Evolutionary conservation across 2,888 invertebrate genomes (phyloP), one percentile per base, ranked within the genome.

Genomic region (Dolichopus griseipennis): DNA sequence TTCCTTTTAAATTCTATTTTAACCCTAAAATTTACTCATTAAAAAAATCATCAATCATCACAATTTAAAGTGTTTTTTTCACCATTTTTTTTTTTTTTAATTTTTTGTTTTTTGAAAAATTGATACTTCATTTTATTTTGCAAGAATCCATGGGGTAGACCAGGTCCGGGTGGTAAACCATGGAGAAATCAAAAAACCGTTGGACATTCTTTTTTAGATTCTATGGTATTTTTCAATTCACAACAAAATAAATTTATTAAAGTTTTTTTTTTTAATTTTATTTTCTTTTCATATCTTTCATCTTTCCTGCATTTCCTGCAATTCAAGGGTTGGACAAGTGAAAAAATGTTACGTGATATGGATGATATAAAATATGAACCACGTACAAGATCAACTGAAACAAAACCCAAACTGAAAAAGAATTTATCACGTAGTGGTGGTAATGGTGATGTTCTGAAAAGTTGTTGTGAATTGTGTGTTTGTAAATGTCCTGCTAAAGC

Each of bases 141-240:
- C 66, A 76, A 77, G 68, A 77, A 78, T 68, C 78, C 77, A 7
- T 80, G 81, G 79, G 79, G 78, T 18, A 80, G 78, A 69, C 73
- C 78, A 0, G 79, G 78, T n/a, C 78, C 79, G 65, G 91, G 90
- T 67, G 91, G 91, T 71, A 83, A 84, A 67, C 85, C 86, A 72
- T 91, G 91, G 91, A 85, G 91, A 76, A 87, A 88, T 81, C 90
- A 89, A 70, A 85, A 87, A 75, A 83, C 87, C 77, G 84, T 90
- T 75, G 91, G 91, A 75, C 81, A 86, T 74, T 86, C 89, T 81
- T 91, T 92, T 83, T 86, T 89, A 75, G 87, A 89, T 79, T 91
- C 91, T 73, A 85, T 92, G 90, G 91, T 91, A 85, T 71, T 74
- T 5, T 69, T 9, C 62, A 5, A 21, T 15, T 37, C 43, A 18